These are phyloP conservation scores for Arion vulgaris DNA, from an alignment of 1,140 invertebrate genomes.

Conservation along the genomic window DNA sequence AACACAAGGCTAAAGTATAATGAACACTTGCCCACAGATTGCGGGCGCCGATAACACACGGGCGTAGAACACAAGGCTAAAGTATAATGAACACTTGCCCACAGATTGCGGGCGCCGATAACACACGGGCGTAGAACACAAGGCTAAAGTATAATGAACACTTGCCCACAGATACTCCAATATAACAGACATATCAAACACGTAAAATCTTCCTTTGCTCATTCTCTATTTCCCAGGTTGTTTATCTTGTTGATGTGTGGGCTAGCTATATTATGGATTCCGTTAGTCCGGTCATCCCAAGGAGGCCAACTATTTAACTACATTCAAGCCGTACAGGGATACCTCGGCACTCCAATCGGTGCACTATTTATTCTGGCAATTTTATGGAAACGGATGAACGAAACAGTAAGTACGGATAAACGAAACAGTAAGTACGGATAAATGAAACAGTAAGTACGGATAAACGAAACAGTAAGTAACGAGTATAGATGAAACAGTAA, in stretches of 20 bases:
- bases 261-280: conserved; percentile 76
- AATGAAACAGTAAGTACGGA: conserved; percentile 71
- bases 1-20: too few species aligned
- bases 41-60: too few species aligned
- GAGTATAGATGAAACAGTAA: conserved; percentile 61
- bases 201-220: too few species aligned
- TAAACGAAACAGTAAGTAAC: conserved; percentile 63
- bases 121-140: too few species aligned
- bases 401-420: conserved; percentile 68
- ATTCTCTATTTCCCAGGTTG: too few species aligned
- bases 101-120: too few species aligned
- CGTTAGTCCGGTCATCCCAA: conserved; percentile 75
- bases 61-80: too few species aligned
- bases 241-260: conserved; percentile 75
- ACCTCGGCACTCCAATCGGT: conserved; percentile 76
- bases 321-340: conserved; percentile 76
- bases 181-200: too few species aligned
- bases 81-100: too few species aligned
- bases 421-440: conserved; percentile 71
- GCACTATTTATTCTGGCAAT: conserved; percentile 75
- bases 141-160: too few species aligned
- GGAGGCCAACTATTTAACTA: conserved; percentile 77
- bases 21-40: too few species aligned
- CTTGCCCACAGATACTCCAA: too few species aligned
- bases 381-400: conserved; percentile 74